Base-by-base conservation (phyloP, 2,113 vertebrate genomes). In the Uria aalge region DNA sequence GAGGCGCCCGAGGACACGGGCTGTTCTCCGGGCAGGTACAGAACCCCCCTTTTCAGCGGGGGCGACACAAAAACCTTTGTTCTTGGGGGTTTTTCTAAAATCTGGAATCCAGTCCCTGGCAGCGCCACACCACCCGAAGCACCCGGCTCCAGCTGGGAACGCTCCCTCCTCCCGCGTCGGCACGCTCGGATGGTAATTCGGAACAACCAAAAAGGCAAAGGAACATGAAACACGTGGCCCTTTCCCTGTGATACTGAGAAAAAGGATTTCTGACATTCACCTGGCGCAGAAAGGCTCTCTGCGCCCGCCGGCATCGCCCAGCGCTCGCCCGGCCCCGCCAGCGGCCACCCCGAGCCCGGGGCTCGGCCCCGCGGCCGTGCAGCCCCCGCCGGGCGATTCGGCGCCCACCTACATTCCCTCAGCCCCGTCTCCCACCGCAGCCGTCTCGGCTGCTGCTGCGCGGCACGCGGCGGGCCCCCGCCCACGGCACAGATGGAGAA, bases 71-170 rank as follows among this genome's bases (percentile, higher is more conserved):
- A 63, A 38, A 30, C 6, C 22, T 40, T 8, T 12, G 34, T 5
- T 62, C 6, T 13, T 29, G 21, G 47, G 21, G 21, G 12, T 48
- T 48, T 79, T 43, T 38, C 32, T 15, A 9, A 36, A 22, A 55
- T 0, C 30, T 20, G 11, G 55, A 29, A 19, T 6, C 69, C 60
- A 9, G 34, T 0, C 29, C 38, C 7, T 6, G 7, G 36, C 85
- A n/a, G 66, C 47, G 21, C 47, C 47, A 48, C 47, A 22, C 21
- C 11, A 36, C 79, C 71, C 17, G 8, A 18, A 40, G 18, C 48
- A 19, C 60, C 4, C 1, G 9, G 64, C 64, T 20, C 50, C 73
- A 11, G 32, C 6, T 3, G 14, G 0, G 0, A 8, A 1, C 7
- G 21, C 32, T 23, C 69, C 62, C n/a, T 34, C 60, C 56, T 34